phyloP scores from a whole-genome alignment of 2,888 invertebrate species.

The Seladonia tumulorum region DNA sequence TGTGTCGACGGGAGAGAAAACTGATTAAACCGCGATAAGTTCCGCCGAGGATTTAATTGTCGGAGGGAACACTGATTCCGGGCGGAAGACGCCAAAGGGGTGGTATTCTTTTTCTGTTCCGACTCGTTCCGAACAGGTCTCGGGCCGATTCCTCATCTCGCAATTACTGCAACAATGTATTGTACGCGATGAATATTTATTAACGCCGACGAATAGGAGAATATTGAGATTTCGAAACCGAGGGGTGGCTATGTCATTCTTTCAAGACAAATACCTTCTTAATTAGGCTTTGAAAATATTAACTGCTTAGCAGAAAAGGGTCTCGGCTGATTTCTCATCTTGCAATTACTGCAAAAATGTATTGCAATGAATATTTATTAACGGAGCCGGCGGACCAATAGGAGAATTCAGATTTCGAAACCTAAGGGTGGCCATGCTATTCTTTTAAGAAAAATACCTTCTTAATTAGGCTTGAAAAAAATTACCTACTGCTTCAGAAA shows the following conservation, averaged over 20 bases:
- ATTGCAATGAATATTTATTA: too few species aligned
- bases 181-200: not conserved
- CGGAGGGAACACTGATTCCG: not conserved
- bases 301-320: not conserved
- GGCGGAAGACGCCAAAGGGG: conserved; percentile 10
- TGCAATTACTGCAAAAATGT: not conserved
- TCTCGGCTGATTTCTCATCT: not conserved
- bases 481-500: too few species aligned
- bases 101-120: conserved; percentile 2
- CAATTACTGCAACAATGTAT: not conserved
- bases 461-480: too few species aligned
- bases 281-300: not conserved
- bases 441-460: too few species aligned
- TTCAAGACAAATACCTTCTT: not conserved
- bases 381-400: not conserved
- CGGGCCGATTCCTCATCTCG: not conserved
- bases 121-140: not conserved
- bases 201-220: not conserved
- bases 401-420: not conserved
- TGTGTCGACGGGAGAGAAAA: conserved; percentile 16
- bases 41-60: conserved; percentile 4
- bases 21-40: conserved; percentile 22
- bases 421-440: too few species aligned
- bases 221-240: not conserved
- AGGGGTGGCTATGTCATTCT: not conserved